Conservation (phyloP, 2,888 invertebrate genomes). For the Amiota communis region DNA sequence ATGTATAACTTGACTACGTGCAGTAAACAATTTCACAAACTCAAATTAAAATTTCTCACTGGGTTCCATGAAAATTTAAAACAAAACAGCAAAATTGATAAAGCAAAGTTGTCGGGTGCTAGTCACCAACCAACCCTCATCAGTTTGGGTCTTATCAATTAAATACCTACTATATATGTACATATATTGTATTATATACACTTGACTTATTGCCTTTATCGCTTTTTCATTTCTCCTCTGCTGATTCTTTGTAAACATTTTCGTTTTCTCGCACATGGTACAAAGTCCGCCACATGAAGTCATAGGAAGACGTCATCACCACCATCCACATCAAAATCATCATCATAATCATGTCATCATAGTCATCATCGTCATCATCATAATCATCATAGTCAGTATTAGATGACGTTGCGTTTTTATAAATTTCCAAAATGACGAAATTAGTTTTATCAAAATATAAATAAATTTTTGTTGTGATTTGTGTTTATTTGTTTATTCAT, state of each 20-base stretch:
- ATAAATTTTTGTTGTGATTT: too few species aligned
- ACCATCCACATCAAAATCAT: too few species aligned
- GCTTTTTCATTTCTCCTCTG: neutral
- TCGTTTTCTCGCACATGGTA: neutral
- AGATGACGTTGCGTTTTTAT: slow-evolving; percentile 7
- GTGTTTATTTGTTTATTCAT: too few species aligned
- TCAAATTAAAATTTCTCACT: slow-evolving; percentile 1
- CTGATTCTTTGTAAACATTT: too few species aligned
- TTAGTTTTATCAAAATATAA: neutral
- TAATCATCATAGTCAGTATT: neutral
- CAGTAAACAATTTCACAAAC: slow-evolving; percentile 17
- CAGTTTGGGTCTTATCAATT: too few species aligned
- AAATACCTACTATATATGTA: neutral
- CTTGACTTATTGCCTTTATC: too few species aligned
- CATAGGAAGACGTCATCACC: too few species aligned
- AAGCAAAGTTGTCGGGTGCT: too few species aligned
- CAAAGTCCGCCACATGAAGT: neutral
- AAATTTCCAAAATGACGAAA: slow-evolving; percentile 14
- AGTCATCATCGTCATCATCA: too few species aligned
- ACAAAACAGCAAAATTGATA: too few species aligned
- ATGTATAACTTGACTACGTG: neutral
- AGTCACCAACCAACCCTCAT: too few species aligned
- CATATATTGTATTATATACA: neutral
- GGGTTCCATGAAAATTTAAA: neutral
- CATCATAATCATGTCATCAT: too few species aligned